Base-by-base conservation (phyloP, 2,888 invertebrate species). In the Bruchidius siliquastri region DNA sequence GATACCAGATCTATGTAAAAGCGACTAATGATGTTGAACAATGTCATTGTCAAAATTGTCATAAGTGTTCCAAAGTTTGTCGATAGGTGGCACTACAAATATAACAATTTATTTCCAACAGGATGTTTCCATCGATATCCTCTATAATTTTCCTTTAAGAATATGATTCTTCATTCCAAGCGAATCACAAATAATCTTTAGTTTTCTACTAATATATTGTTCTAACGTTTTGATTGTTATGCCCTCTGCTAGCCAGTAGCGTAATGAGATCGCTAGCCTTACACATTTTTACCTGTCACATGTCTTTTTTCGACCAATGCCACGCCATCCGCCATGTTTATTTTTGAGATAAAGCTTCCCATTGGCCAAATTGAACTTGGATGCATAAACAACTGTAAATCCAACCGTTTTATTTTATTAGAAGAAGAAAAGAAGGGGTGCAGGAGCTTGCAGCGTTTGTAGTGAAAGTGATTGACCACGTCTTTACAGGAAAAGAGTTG, bases 321-420 rank as follows among this genome's bases (percentile, higher is more conserved):
- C 8, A 68, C 10, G 10, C 18, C 8, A 22, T 72, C 70, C 71
- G 74, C 76, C 77, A 77, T 77, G 30, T 77, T 77, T 73, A 68
- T 68, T 72, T 74, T 66, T 32, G 67, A 70, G 67, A 67, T 22
- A 26, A 69, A 76, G 66, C n/a, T 30, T 76, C 22, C 76, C 79
- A 84, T 84, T 84, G 83, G 84, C 75, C 72, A 71, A 80, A 78
- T 82, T 77, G 76, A 81, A 81, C 77, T 70, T 80, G 81, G 82
- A 83, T 82, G 83, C 81, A 76, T 80, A 79, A 49, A 49, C 49
- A 77, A 75, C 76, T 74, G 68, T 76, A 71, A 76, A 77, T 74
- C 73, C 81, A 82, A 81, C 82, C 80, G 81, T 82, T 82, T 79
- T 77, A 68, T 75, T 49, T 68, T 66, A 69, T 21, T 22, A 72